Evolutionary conservation across 2,113 vertebrate genomes (phyloP).

Genomic region (Takifugu bimaculatus): DNA sequence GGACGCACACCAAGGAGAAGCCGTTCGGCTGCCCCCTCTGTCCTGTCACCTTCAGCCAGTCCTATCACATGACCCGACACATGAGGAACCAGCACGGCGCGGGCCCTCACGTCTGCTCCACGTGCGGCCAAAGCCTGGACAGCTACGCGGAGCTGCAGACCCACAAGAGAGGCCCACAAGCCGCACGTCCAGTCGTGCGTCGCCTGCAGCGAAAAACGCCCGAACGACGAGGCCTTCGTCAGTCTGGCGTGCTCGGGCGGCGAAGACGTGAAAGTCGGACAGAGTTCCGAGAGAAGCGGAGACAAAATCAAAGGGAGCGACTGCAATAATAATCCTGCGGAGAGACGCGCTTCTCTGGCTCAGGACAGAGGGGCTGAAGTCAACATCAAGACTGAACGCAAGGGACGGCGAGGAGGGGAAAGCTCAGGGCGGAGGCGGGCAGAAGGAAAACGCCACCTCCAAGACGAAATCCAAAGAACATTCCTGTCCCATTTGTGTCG

Average conservation of each 20-base stretch:
- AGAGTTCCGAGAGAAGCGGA: not conserved
- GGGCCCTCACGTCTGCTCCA: conserved; percentile 40
- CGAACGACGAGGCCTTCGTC: not conserved
- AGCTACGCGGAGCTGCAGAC: conserved; percentile 26
- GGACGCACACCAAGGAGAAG: conserved; percentile 63
- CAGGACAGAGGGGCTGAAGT: not conserved
- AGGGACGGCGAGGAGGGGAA: not conserved
- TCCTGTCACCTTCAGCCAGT: conserved; percentile 44
- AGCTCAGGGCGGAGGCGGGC: conserved; percentile 4
- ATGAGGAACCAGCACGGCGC: conserved; percentile 49
- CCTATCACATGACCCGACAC: conserved; percentile 63
- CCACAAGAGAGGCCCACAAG: conserved; percentile 48
- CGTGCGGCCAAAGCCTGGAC: conserved; percentile 34
- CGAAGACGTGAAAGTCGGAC: not conserved
- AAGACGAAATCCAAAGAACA: conserved; percentile 27
- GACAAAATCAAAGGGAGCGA: not conserved
- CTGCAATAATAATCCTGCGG: not conserved
- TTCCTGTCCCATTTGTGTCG: conserved; percentile 52
- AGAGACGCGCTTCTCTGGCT: not conserved
- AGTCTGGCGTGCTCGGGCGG: conserved; percentile 25
- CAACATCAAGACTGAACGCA: not conserved
- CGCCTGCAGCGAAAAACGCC: conserved; percentile 16
- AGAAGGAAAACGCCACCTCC: accelerated
- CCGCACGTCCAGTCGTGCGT: conserved; percentile 13
- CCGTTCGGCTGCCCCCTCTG: conserved; percentile 55